These are phyloP conservation scores for Percopsis omiscomaycus DNA, from an alignment of 2,797 vertebrate genomes.

Conservation along the genomic window DNA sequence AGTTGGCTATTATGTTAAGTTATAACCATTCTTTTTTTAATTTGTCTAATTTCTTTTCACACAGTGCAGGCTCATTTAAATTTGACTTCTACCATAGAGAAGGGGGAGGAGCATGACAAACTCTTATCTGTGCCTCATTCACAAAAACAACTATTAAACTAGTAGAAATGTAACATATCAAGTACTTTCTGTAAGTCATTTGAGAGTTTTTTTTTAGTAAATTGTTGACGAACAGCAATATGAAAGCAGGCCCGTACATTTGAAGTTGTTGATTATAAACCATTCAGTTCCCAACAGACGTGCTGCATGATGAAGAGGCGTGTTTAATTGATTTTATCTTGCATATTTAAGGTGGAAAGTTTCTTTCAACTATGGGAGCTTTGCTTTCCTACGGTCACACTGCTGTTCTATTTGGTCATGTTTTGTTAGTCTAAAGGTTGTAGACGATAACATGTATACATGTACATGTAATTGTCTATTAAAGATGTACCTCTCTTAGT, in stretches of 20 bases:
- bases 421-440: too few relatives aligned
- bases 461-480: background rate
- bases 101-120: conserved; percentile 37
- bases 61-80: conserved; percentile 55
- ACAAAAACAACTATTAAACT: conserved; percentile 34
- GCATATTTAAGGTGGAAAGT: conserved; percentile 47
- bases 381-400: conserved; percentile 19
- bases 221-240: conserved; percentile 45
- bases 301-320: conserved; percentile 52
- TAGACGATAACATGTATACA: background rate
- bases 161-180: conserved; percentile 21
- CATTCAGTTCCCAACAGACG: conserved; percentile 38
- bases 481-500: too few relatives aligned
- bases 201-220: background rate
- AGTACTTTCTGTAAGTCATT: background rate
- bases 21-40: conserved; percentile 43
- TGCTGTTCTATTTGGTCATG: background rate
- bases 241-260: conserved; percentile 38
- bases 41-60: conserved; percentile 56
- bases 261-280: conserved; percentile 61
- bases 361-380: conserved; percentile 29
- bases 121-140: background rate
- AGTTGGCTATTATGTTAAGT: conserved; percentile 56
- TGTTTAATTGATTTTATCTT: conserved; percentile 58
- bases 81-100: conserved; percentile 59